Percentiles rank a stretch among this genome's conserved stretches.
These are phyloP conservation scores for Cactoblastis cactorum DNA, from an alignment of 2,888 invertebrate species.

Conservation along the genomic window DNA sequence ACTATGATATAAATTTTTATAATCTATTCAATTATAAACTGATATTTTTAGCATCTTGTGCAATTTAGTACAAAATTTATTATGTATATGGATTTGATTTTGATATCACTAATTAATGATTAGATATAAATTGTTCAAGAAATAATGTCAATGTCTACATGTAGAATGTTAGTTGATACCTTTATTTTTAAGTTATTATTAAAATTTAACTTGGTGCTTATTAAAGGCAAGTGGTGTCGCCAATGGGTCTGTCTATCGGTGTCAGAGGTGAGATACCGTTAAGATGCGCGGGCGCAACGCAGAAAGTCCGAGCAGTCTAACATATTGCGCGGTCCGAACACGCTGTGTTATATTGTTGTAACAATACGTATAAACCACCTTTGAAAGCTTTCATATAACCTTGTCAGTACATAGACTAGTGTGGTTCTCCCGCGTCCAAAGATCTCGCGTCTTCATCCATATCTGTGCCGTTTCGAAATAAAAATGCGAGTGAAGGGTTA, in stretches of 20 bases:
- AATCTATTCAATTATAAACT: too few relatives aligned
- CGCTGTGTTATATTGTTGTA: slow-evolving; percentile 9
- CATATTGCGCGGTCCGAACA: slow-evolving; percentile 20
- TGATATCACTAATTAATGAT: too few relatives aligned
- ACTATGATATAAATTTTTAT: too few relatives aligned
- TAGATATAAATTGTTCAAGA: too few relatives aligned
- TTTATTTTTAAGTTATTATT: background rate
- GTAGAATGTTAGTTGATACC: too few relatives aligned
- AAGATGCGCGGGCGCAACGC: slow-evolving; percentile 38
- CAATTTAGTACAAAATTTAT: too few relatives aligned
- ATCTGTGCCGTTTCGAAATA: slow-evolving; percentile 30
- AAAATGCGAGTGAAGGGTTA: slow-evolving; percentile 46
- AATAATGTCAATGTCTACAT: too few relatives aligned
- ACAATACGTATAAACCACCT: slow-evolving; percentile 9
- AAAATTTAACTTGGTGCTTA: background rate
- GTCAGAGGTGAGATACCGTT: slow-evolving; percentile 40
- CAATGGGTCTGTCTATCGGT: background rate
- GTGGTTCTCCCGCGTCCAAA: slow-evolving; percentile 9
- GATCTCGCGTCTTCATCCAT: slow-evolving; percentile 14
- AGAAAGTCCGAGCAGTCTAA: slow-evolving; percentile 27
- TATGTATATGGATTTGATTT: too few relatives aligned
- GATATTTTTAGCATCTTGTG: too few relatives aligned
- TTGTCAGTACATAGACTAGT: background rate
- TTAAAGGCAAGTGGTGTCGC: slow-evolving; percentile 1
- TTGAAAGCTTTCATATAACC: slow-evolving; percentile 19